Conservation (phyloP, 2,113 vertebrate species). For the Danio rerio region GRCz12tu NC_133178.1:44373501-44374000, state of each 20-base stretch:
- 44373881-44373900: too few relatives aligned
- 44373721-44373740: constrained; percentile 15
- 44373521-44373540: constrained; percentile 18
- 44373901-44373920: too few relatives aligned
- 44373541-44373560: constrained; percentile 28
- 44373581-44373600: constrained; percentile 28
- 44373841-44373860: too few relatives aligned
- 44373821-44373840: too few relatives aligned
- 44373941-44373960: too few relatives aligned
- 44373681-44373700: not conserved
- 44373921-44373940: too few relatives aligned
- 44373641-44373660: constrained; percentile 35
- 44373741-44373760: not conserved
- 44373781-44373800: too few relatives aligned
- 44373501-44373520: not conserved
- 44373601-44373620: constrained; percentile 5
- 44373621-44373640: constrained; percentile 28
- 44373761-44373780: too few relatives aligned
- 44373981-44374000: too few relatives aligned
- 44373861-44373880: too few relatives aligned
- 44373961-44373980: too few relatives aligned
- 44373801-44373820: too few relatives aligned
- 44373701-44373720: not conserved
- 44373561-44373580: not conserved
- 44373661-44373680: constrained; percentile 13